Evolutionary conservation across 2,797 vertebrate genomes (phyloP), one percentile per base, ranked within the genome.

Genomic region (Remorina albescens): DNA sequence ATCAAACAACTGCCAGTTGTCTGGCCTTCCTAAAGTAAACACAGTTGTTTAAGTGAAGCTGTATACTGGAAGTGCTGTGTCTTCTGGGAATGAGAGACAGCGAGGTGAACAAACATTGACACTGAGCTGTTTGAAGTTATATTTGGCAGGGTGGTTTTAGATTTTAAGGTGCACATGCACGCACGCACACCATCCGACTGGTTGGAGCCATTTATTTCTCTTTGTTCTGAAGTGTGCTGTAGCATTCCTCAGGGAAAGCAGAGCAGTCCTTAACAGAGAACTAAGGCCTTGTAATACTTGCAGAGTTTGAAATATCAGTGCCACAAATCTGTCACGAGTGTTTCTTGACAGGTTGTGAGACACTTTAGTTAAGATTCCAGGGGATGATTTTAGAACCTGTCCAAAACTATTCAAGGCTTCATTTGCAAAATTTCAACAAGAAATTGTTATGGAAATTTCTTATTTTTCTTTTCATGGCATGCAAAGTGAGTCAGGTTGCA

Each of bases 81-180:
- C 88, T 87, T 80, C 61, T 71, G 89, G 85, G 83, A 89, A 78
- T 76, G 76, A 81, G 78, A 87, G 87, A 87, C 74, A 66, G 77
- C 13, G 77, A 87, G 85, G 88, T 92, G 91, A 92, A 82, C 82
- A 90, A 91, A 91, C 82, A 88, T 76, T 85, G 86, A 86, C 85
- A 85, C 62, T 2, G 64, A 76, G 78, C 76, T 67, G 74, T 91
- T 90, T 91, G 81, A 89, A 91, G 91, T 88, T 91, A 87, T 91
- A 89, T 88, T 90, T 86, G 85, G 87, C 89, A 84, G 65, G 78
- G 59, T 60, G 73, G 76, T 78, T 90, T 68, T 81, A 76, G 83
- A 42, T 89, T 78, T 84, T 67, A 62, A 58, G 42, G 28, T 49
- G 36, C 41, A 19, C 41, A 42, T 16, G 8, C 41, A 42, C 39